These are phyloP conservation scores for Cyaniris semiargus DNA, from an alignment of 2,888 invertebrate species.

Conservation along the genomic window DNA sequence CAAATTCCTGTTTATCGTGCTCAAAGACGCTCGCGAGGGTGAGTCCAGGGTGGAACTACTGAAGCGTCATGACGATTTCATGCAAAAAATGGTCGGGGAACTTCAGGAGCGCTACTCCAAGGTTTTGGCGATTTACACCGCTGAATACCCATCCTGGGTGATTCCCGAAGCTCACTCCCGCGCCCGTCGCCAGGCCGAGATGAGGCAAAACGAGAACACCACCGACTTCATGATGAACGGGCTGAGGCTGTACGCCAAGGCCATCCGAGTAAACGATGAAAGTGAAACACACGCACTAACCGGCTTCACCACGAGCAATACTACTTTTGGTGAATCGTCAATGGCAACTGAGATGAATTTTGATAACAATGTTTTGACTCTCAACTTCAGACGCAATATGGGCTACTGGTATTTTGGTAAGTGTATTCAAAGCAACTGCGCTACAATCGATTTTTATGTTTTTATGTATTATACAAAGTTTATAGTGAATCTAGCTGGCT, in stretches of 20 bases:
- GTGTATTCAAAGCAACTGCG: slow-evolving; percentile 39
- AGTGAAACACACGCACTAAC: slow-evolving; percentile 38
- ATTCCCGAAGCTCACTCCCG: slow-evolving; percentile 54
- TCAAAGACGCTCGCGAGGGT: slow-evolving; percentile 80
- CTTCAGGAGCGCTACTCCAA: slow-evolving; percentile 67
- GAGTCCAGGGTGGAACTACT: slow-evolving; percentile 79
- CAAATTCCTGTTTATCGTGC: slow-evolving; percentile 76
- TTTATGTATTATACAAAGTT: background rate
- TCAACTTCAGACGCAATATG: slow-evolving; percentile 53
- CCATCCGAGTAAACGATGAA: slow-evolving; percentile 41
- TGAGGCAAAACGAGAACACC: slow-evolving; percentile 24
- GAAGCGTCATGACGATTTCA: slow-evolving; percentile 81
- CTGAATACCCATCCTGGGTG: slow-evolving; percentile 75
- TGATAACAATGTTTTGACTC: slow-evolving; percentile 48
- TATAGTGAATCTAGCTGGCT: too few species aligned
- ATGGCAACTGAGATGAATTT: slow-evolving; percentile 54
- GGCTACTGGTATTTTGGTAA: slow-evolving; percentile 74
- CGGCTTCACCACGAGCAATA: slow-evolving; percentile 35
- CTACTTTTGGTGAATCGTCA: slow-evolving; percentile 41
- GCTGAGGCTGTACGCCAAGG: slow-evolving; percentile 51
- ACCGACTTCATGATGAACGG: slow-evolving; percentile 48
- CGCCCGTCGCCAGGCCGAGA: slow-evolving; percentile 55
- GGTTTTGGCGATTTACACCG: slow-evolving; percentile 81
- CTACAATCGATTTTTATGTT: background rate
- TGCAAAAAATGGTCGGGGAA: slow-evolving; percentile 75